Evolutionary conservation across 2,888 invertebrate species (phyloP).

Genomic region (Mylabris sibirica): DNA sequence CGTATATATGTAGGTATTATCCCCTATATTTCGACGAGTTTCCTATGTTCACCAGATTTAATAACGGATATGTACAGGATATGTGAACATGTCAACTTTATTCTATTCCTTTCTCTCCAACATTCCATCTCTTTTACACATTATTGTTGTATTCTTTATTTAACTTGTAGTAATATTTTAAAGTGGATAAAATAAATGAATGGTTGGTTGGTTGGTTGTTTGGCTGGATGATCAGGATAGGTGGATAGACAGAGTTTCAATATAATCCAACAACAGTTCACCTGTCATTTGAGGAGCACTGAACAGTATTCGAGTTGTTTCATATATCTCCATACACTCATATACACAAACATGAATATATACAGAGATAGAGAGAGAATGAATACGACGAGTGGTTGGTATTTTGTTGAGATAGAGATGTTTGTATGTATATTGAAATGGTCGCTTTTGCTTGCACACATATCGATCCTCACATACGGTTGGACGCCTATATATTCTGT

Average conservation of each 20-base stretch:
- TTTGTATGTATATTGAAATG: slow-evolving; percentile 20
- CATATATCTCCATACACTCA: not conserved
- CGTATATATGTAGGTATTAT: too few species aligned
- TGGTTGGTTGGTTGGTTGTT: slow-evolving; percentile 8
- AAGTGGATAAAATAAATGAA: not conserved
- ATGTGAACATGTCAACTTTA: slow-evolving; percentile 25
- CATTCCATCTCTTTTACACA: not conserved
- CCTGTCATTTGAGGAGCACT: not conserved
- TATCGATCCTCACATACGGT: slow-evolving; percentile 46
- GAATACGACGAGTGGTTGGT: not conserved
- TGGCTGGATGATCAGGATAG: not conserved
- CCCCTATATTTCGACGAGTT: slow-evolving; percentile 11
- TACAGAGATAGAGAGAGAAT: not conserved
- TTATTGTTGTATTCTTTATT: too few species aligned
- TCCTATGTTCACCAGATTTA: slow-evolving; percentile 18
- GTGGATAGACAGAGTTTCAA: not conserved
- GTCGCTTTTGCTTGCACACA: slow-evolving; percentile 38
- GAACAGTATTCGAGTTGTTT: not conserved
- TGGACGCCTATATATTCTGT: slow-evolving; percentile 45
- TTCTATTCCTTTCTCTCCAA: not conserved
- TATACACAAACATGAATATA: not conserved
- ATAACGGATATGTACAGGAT: slow-evolving; percentile 24
- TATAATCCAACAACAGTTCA: slow-evolving; percentile 4
- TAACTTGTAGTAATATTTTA: not conserved
- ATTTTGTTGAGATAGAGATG: not conserved